Evolutionary conservation across 1,140 invertebrate species (phyloP).

Genomic region (Temnothorax nylanderi): DNA sequence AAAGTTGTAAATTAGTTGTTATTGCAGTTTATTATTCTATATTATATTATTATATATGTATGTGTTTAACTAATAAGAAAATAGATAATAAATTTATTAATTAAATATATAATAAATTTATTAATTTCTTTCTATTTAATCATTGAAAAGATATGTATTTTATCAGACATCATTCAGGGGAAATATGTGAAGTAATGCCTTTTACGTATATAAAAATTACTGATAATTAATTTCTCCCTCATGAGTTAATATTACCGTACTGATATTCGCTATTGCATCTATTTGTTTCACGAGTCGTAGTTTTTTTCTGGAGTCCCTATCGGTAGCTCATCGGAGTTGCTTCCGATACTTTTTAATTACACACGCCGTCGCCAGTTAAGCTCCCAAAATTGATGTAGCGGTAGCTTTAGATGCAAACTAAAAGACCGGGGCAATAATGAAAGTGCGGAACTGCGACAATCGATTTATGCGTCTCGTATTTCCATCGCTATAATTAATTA

Average conservation of each 20-base stretch:
- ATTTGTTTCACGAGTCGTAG: conserved; percentile 11
- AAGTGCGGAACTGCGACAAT: conserved; percentile 45
- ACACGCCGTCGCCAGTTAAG: conserved; percentile 54
- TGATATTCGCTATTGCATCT: conserved; percentile 2
- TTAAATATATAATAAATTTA: neutral
- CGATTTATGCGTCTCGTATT: conserved; percentile 56
- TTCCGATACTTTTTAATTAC: conserved; percentile 70
- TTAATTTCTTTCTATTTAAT: neutral
- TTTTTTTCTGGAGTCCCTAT: conserved; percentile 12
- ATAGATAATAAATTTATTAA: neutral
- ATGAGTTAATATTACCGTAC: conserved; percentile 14
- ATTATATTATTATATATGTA: neutral
- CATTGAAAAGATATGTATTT: neutral
- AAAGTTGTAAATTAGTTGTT: neutral
- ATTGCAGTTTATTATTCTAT: neutral
- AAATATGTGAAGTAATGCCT: neutral
- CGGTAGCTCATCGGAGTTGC: conserved; percentile 54
- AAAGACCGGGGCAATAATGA: conserved; percentile 40
- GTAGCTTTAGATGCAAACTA: conserved; percentile 28
- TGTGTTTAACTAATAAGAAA: neutral
- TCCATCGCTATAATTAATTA: conserved; percentile 56
- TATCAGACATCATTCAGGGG: neutral
- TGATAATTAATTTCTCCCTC: neutral
- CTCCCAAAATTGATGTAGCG: conserved; percentile 37
- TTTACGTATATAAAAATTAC: neutral